A percentile compares a stretch with the other conserved stretches of the same genome.
Evolutionary conservation across 2,888 invertebrate genomes (phyloP).

Genomic region (Acanthopleura granulata): DNA sequence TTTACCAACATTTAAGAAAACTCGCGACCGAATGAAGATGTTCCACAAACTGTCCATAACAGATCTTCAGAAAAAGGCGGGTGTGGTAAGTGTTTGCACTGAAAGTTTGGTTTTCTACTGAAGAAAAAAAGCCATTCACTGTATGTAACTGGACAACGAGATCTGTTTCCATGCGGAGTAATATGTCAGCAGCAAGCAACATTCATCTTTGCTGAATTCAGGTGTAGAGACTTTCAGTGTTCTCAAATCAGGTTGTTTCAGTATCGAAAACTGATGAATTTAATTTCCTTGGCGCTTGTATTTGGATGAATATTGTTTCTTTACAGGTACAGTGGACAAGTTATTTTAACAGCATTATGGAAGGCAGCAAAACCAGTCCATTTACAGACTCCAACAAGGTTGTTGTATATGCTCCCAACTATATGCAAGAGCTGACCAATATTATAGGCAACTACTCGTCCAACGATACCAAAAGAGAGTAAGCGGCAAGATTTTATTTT

Average conservation of each 20-base stretch:
- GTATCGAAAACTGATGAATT: not conserved
- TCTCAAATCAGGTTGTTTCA: too few species aligned
- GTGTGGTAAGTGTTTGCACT: not conserved
- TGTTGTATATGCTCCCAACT: not conserved
- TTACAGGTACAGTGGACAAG: constrained; percentile 43
- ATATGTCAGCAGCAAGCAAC: too few species aligned
- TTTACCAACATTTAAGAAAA: not conserved
- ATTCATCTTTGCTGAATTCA: too few species aligned
- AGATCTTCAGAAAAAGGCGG: not conserved
- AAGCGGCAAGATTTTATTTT: constrained; percentile 13
- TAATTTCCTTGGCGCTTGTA: not conserved
- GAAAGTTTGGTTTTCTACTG: too few species aligned
- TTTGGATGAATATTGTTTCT: constrained; percentile 13
- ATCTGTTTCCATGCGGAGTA: too few species aligned
- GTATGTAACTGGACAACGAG: too few species aligned
- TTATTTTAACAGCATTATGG: constrained; percentile 39
- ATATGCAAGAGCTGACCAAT: constrained; percentile 40
- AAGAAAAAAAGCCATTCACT: too few species aligned
- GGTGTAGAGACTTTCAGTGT: too few species aligned
- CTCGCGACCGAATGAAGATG: not conserved
- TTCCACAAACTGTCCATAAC: constrained; percentile 10
- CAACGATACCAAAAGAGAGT: constrained; percentile 32
- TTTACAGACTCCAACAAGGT: not conserved
- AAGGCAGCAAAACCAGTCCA: constrained; percentile 19
- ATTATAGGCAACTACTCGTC: constrained; percentile 37